Evolutionary conservation across 2,888 invertebrate species (phyloP), one percentile per base, ranked within the genome.

Genomic region (Pilophorus perplexus): DNA sequence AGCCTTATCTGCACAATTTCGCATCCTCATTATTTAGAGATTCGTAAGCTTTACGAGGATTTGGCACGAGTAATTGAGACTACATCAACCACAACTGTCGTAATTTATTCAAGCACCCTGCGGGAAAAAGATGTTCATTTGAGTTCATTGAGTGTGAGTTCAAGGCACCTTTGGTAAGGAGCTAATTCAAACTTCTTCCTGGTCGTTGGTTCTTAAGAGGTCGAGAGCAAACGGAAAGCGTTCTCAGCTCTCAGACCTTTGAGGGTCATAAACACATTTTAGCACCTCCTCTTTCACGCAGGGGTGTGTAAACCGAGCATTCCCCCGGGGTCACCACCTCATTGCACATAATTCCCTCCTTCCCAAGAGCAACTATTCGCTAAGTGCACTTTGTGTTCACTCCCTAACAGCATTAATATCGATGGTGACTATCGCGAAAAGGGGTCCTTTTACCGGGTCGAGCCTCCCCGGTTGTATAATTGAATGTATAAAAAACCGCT

Each of bases 191-290:
- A n/a, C n/a, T n/a, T n/a, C n/a, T n/a, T n/a, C n/a, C n/a, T n/a
- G n/a, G n/a, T n/a, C n/a, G n/a, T n/a, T n/a, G n/a, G n/a, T n/a
- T n/a, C n/a, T n/a, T n/a, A n/a, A n/a, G n/a, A n/a, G n/a, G n/a
- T n/a, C n/a, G n/a, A 46, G 46, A 46, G 46, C 46, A 46, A 46
- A 46, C 46, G 46, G 46, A 46, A 46, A 46, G 46, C 46, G 46
- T 46, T 46, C 23, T 46, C 22, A 25, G 16, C 42, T 42, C 42
- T 42, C n/a, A n/a, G n/a, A n/a, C n/a, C n/a, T n/a, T 42, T 16
- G 42, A 25, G 23, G 46, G 25, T 25, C 46, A 46, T 46, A 46
- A 46, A 46, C 46, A 46, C 46, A 46, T 46, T 46, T 46, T 46
- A 46, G 46, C 46, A 46, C 46, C 46, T 46, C 46, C 46, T 46